Evolutionary conservation across 1,140 invertebrate species (phyloP).

Genomic region (Bombyx mori): ASM3026992v2 NC_085125.1:9600001-9600500

Average conservation of each 20-base stretch:
- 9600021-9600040: too few species aligned
- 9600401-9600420: slow-evolving; percentile 47
- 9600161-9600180: background rate
- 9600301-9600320: slow-evolving; percentile 69
- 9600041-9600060: too few species aligned
- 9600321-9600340: slow-evolving; percentile 62
- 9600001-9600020: too few species aligned
- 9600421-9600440: too few species aligned
- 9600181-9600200: background rate
- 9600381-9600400: slow-evolving; percentile 16
- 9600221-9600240: slow-evolving; percentile 1
- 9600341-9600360: slow-evolving; percentile 1
- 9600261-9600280: slow-evolving; percentile 71
- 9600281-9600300: slow-evolving; percentile 71
- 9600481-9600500: too few species aligned
- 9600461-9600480: too few species aligned
- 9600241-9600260: slow-evolving; percentile 51
- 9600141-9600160: slow-evolving; percentile 54
- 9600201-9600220: slow-evolving; percentile 50
- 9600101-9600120: background rate
- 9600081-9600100: too few species aligned
- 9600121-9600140: slow-evolving; percentile 21
- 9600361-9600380: background rate
- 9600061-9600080: too few species aligned
- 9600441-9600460: too few species aligned